Conservation (phyloP, 1,140 invertebrate species). For the Carcinoscorpius rotundicauda region DNA sequence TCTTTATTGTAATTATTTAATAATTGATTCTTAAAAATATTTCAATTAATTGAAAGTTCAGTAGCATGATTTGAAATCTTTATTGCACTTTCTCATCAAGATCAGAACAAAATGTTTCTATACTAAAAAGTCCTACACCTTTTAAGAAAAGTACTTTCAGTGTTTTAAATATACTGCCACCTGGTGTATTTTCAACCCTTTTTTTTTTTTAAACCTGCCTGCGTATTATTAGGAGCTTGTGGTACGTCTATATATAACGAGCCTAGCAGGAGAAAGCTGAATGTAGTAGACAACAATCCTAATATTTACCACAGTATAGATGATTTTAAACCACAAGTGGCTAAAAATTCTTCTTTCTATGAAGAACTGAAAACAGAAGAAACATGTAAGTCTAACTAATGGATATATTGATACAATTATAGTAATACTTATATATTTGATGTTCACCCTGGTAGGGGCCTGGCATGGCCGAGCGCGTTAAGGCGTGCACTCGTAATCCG, state of each 20-base stretch:
- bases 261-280: constrained; percentile 7
- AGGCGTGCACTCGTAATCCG: neutral
- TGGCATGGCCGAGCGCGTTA: neutral
- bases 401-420: constrained; percentile 1
- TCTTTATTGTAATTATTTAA: neutral
- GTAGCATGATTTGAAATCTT: no score
- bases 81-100: no score
- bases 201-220: neutral
- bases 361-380: constrained; percentile 78
- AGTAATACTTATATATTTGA: neutral
- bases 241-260: constrained; percentile 38
- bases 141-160: constrained; percentile 18
- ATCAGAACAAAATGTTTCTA: no score
- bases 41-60: no score
- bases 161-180: constrained; percentile 6
- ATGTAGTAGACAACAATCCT: constrained; percentile 18
- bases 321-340: constrained; percentile 46
- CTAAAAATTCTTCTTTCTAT: constrained; percentile 60
- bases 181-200: neutral
- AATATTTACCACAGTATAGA: constrained; percentile 67
- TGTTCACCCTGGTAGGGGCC: neutral
- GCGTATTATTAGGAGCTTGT: neutral
- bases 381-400: constrained; percentile 21
- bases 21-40: no score
- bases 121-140: neutral